Base-by-base conservation (phyloP, 2,797 vertebrate species). In the Moxostoma hubbsi region DNA sequence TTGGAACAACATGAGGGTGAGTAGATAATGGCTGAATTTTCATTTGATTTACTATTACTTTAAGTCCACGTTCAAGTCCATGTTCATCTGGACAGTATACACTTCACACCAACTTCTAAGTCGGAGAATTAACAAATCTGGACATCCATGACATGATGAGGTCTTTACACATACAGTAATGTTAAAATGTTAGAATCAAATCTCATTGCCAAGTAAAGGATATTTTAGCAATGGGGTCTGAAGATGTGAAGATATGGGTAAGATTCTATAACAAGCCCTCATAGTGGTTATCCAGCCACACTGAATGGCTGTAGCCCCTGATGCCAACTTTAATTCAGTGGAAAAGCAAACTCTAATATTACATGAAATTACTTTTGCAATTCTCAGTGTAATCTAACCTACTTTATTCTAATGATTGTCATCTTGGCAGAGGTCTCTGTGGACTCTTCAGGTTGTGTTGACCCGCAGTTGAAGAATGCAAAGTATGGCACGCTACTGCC, bases 401-500 rank as follows among this genome's bases (percentile, higher is more conserved):
- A 49, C 54, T 73, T 66, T 54, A 68, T 75, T 69, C 73, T 12
- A 66, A 80, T 75, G 68, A 70, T 66, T 73, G 77, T 82, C 80
- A 73, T 82, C 74, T 75, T 75, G 81, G 84, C 82, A 75, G 77
- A 81, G 74, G 72, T 79, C 82, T 84, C 90, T 92, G 86, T 89
- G 91, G 80, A 72, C 77, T 65, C 61, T 94, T 91, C 68, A 79
- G 77, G 80, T 91, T 88, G 84, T 86, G 86, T 68, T 85, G 85
- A 90, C 86, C 88, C 88, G 85, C 24, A 36, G 86, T 87, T 82
- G 83, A 81, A 89, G 84, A 74, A 78, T 76, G 47, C 58, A 64
- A 61, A 81, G 70, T 65, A 73, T 87, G 89, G 73, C 76, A 67
- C 85, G 8, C 90, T 93, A 93, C 90, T 94, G 93, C 91, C 91